Base-by-base conservation (phyloP, 1,140 invertebrate genomes). In the Hylaeus volcanicus region DNA sequence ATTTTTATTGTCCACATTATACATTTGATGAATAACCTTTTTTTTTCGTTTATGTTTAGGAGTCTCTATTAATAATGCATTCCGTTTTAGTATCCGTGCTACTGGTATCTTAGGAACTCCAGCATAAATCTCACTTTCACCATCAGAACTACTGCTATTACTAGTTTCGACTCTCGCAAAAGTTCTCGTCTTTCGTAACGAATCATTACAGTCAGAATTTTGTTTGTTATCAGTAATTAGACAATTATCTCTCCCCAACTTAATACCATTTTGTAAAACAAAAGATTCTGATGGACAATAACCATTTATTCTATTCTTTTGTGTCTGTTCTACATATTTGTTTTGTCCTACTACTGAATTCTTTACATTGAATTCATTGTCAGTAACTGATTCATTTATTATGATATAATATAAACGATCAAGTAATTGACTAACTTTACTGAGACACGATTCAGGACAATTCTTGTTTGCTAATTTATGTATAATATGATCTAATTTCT, bases 381-480 rank as follows among this genome's bases (percentile, higher is more conserved):
- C 39, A n/a, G 43, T 60, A 75, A 12, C n/a, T 1, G 74, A 41
- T 58, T 48, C 68, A 41, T 89, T 85, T 3, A 84, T 86, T 1
- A 89, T n/a, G 43, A 91, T 15, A 79, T 87, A 89, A 39, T 88
- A 86, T 41, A 91, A 78, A 12, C 78, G 86, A 56, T 89, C 80
- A 15, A 91, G 65, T 66, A 91, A 84, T 12, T 89, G 68, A 53
- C 85, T 68, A 65, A 93, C 79, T 70, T 90, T 90, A 37, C 78
- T 64, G 1, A 91, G 81, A 37, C 89, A 92, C 8, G 90, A 65
- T 14, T 80, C 15, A 14, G 90, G 71, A 43, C 81, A 90, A 66
- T 89, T 91, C 60, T 87, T 88, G 45, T 89, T 76, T 5, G 64
- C 63, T 41, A 93, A 75, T 69, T 79, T 90, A 37, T 88, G 73